Conservation (phyloP, 2,797 vertebrate genomes). For the Urocyon cinereoargenteus region DNA sequence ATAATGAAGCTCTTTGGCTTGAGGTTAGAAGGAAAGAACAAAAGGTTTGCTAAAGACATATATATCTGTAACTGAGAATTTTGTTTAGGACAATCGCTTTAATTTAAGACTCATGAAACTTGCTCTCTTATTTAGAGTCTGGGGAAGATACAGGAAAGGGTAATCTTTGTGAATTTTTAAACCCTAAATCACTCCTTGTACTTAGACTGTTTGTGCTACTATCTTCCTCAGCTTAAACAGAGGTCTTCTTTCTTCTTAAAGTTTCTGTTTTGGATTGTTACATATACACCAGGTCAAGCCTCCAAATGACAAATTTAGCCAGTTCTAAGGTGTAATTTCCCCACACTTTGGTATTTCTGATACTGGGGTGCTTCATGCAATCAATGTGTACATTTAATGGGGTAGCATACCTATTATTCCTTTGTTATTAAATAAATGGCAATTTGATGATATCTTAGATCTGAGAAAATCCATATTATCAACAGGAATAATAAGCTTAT, state of each 20-base stretch:
- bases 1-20: not conserved
- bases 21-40: constrained; percentile 23
- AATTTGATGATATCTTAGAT: constrained; percentile 58
- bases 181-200: constrained; percentile 15
- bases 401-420: not conserved
- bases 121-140: constrained; percentile 52
- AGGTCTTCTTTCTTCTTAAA: constrained; percentile 16
- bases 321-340: constrained; percentile 31
- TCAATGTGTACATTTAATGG: not conserved
- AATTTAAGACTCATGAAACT: constrained; percentile 34
- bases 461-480: constrained; percentile 45
- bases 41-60: constrained; percentile 48
- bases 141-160: not conserved
- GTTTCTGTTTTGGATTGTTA: constrained; percentile 28
- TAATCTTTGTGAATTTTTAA: constrained; percentile 16
- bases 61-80: constrained; percentile 25
- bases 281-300: not conserved
- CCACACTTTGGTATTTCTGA: constrained; percentile 61
- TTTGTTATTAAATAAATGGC: constrained; percentile 53
- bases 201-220: constrained; percentile 23
- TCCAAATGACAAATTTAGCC: constrained; percentile 24
- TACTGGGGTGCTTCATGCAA: not conserved
- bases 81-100: constrained; percentile 43
- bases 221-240: constrained; percentile 13
- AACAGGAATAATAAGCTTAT: constrained; percentile 58